These are phyloP conservation scores for Cabera pusaria DNA, from an alignment of 2,888 invertebrate genomes.

Conservation along the genomic window DNA sequence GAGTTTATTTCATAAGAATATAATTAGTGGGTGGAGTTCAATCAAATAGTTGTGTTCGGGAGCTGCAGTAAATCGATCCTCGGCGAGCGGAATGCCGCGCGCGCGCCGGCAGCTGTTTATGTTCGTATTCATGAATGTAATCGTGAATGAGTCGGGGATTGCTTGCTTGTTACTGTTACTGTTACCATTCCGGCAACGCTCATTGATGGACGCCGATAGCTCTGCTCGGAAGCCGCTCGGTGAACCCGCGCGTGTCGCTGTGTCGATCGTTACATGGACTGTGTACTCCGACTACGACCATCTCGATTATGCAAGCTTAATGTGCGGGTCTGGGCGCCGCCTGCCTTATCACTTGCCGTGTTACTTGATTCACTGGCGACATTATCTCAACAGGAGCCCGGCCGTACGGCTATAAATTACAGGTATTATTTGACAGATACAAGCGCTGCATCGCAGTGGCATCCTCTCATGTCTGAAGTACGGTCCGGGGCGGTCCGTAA, in stretches of 20 bases:
- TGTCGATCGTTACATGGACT: too few relatives aligned
- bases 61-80: slow-evolving; percentile 53
- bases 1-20: slow-evolving; percentile 80
- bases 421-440: too few relatives aligned
- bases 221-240: too few relatives aligned
- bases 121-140: slow-evolving; percentile 11
- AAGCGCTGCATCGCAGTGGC: too few relatives aligned
- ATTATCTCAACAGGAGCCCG: too few relatives aligned
- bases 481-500: slow-evolving; percentile 3
- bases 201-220: slow-evolving; percentile 2
- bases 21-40: slow-evolving; percentile 82
- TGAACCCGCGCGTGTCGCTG: too few relatives aligned
- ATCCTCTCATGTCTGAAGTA: background rate
- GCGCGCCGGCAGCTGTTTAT: slow-evolving; percentile 7
- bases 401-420: too few relatives aligned
- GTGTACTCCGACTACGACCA: too few relatives aligned
- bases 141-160: slow-evolving; percentile 13
- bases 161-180: slow-evolving; percentile 2
- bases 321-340: too few relatives aligned
- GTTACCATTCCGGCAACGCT: background rate
- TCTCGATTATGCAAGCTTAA: too few relatives aligned
- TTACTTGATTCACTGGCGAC: too few relatives aligned
- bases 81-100: slow-evolving; percentile 21
- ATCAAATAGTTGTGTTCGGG: slow-evolving; percentile 66
- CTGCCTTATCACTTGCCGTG: too few relatives aligned